These are phyloP conservation scores for Smittia aterrima DNA, from an alignment of 2,888 invertebrate species.

Conservation along the genomic window DNA sequence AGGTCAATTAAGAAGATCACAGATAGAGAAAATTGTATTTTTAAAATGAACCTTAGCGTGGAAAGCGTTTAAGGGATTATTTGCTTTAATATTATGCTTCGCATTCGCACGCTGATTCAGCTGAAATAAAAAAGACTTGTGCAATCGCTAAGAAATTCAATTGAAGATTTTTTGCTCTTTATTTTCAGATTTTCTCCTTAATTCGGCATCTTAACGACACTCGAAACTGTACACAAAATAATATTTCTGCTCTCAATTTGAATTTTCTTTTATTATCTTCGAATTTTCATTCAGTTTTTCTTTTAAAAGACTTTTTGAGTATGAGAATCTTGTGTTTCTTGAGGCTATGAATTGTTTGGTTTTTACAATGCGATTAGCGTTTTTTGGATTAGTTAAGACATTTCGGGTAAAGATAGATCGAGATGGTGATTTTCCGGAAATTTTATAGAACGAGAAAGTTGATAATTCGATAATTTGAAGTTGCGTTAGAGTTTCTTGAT, in stretches of 20 bases:
- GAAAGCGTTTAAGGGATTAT: conserved; percentile 61
- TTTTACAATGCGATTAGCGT: conserved; percentile 8
- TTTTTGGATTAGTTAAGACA: conserved; percentile 6
- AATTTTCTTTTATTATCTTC: not conserved
- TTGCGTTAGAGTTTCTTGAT: too few species aligned
- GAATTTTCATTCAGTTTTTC: not conserved
- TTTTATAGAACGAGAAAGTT: not conserved
- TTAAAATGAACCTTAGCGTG: conserved; percentile 76
- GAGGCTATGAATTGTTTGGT: conserved; percentile 4
- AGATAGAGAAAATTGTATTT: conserved; percentile 66
- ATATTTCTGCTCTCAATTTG: conserved; percentile 29
- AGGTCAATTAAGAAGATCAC: conserved; percentile 66
- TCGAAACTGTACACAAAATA: conserved; percentile 40
- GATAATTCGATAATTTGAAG: too few species aligned
- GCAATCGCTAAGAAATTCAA: conserved; percentile 10
- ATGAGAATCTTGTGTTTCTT: conserved; percentile 22
- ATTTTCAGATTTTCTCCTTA: conserved; percentile 43
- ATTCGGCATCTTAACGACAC: not conserved
- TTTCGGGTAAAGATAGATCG: not conserved
- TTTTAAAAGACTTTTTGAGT: not conserved
- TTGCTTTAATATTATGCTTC: not conserved
- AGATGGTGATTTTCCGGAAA: not conserved
- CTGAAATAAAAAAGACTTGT: not conserved
- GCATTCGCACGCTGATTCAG: not conserved
- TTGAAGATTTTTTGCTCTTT: conserved; percentile 38